These are phyloP conservation scores for Mastigias papua DNA, from an alignment of 30 jellyfish, hydroid and myxozoan species.

Conservation along the genomic window DNA sequence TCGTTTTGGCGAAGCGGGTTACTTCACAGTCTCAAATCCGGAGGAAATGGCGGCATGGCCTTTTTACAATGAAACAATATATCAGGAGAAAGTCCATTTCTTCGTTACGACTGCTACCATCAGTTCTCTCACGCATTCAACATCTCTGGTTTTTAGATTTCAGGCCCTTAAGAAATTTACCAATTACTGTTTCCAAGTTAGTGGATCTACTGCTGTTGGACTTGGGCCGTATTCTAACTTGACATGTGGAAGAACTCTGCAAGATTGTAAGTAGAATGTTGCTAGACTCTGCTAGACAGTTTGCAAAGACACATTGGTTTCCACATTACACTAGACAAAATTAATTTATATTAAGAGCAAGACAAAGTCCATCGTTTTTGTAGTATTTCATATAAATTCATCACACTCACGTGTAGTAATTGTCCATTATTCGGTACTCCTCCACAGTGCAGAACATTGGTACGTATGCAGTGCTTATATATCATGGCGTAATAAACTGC, in stretches of 20 bases:
- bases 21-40: neutral
- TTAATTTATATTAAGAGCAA: no score
- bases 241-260: conserved; percentile 20
- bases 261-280: conserved; percentile 15
- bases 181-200: conserved; percentile 19
- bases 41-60: neutral
- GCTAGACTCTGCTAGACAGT: no score
- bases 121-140: neutral
- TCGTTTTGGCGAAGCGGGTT: neutral
- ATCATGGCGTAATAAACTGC: neutral
- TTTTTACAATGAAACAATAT: neutral
- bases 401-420: no score
- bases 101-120: neutral
- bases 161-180: neutral
- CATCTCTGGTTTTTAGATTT: neutral
- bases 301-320: no score
- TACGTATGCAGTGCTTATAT: no score
- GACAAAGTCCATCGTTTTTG: no score
- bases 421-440: no score
- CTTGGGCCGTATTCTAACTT: conserved; percentile 1
- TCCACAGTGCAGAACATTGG: no score
- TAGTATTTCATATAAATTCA: no score
- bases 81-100: neutral
- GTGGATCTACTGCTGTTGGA: conserved; percentile 10
- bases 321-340: no score